Conservation (phyloP, 2,888 invertebrate genomes). For the Drosophila lutescens region DNA sequence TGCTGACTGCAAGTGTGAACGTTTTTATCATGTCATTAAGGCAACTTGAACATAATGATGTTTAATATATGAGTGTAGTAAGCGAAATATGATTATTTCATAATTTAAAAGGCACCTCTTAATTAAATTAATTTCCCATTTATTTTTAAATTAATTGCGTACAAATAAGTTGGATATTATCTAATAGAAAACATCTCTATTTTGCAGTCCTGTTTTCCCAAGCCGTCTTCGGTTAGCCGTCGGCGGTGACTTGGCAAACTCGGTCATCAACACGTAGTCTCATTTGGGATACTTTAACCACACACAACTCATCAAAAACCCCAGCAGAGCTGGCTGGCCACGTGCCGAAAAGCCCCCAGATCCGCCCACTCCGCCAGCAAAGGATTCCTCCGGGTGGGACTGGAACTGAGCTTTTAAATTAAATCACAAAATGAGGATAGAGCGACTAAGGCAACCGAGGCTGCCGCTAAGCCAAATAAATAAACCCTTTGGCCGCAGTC, state of each 20-base stretch:
- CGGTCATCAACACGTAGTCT: slow-evolving; percentile 67
- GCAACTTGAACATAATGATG: background rate
- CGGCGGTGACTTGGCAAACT: slow-evolving; percentile 41
- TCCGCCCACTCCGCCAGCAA: slow-evolving; percentile 10
- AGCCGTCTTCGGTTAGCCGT: slow-evolving; percentile 7
- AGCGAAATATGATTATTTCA: too few relatives aligned
- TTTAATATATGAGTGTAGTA: background rate
- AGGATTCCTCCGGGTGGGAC: slow-evolving; percentile 22
- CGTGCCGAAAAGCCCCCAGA: slow-evolving; percentile 37
- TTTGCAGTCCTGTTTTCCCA: slow-evolving; percentile 16
- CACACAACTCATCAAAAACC: slow-evolving; percentile 39
- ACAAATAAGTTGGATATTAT: background rate
- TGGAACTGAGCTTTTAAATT: slow-evolving; percentile 70
- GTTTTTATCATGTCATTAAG: slow-evolving; percentile 1
- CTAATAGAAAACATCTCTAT: slow-evolving; percentile 17
- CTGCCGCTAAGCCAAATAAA: slow-evolving; percentile 72
- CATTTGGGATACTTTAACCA: slow-evolving; percentile 71
- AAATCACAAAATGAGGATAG: slow-evolving; percentile 76
- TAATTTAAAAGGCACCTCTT: too few relatives aligned
- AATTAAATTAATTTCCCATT: background rate
- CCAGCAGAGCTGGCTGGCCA: slow-evolving; percentile 38
- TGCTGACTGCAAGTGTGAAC: background rate
- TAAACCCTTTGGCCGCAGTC: slow-evolving; percentile 74
- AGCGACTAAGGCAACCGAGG: slow-evolving; percentile 58
- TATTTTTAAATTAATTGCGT: slow-evolving; percentile 8